Conservation (phyloP, 2,797 vertebrate species). For the Chaenodraco wilsoni region DNA sequence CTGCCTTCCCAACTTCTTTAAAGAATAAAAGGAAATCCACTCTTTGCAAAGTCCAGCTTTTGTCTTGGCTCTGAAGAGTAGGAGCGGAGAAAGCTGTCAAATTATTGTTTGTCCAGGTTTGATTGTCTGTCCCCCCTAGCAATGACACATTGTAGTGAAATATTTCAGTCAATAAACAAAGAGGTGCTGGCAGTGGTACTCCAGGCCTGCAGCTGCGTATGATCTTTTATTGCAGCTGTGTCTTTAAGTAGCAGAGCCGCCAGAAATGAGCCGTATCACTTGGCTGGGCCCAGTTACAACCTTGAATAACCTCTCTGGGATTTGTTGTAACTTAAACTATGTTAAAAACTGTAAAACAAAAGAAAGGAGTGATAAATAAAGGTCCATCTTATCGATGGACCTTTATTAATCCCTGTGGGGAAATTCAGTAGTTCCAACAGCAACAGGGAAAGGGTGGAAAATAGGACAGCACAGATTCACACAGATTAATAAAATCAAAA, state of each 20-base stretch:
- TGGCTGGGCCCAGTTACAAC: neutral
- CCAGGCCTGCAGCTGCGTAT: neutral
- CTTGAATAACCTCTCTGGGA: slow-evolving; percentile 7
- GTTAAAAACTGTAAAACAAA: slow-evolving; percentile 11
- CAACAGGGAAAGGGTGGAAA: too few species aligned
- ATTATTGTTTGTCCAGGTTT: neutral
- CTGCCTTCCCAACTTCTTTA: slow-evolving; percentile 9
- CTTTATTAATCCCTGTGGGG: too few species aligned
- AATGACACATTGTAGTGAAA: neutral
- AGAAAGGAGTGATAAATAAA: too few species aligned
- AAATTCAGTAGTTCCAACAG: too few species aligned
- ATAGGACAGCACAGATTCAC: too few species aligned
- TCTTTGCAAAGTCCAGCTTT: slow-evolving; percentile 9
- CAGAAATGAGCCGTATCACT: neutral
- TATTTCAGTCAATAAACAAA: neutral
- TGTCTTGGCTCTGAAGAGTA: neutral
- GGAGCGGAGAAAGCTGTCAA: neutral
- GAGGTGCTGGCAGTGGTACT: slow-evolving; percentile 8
- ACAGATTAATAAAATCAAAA: too few species aligned
- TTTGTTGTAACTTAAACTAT: slow-evolving; percentile 12
- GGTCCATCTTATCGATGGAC: too few species aligned
- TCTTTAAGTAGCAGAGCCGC: neutral
- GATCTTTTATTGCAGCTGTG: neutral
- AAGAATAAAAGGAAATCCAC: neutral
- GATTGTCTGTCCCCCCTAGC: neutral